Conservation (phyloP, 2,888 invertebrate species). For the Brenthis hecate region DNA sequence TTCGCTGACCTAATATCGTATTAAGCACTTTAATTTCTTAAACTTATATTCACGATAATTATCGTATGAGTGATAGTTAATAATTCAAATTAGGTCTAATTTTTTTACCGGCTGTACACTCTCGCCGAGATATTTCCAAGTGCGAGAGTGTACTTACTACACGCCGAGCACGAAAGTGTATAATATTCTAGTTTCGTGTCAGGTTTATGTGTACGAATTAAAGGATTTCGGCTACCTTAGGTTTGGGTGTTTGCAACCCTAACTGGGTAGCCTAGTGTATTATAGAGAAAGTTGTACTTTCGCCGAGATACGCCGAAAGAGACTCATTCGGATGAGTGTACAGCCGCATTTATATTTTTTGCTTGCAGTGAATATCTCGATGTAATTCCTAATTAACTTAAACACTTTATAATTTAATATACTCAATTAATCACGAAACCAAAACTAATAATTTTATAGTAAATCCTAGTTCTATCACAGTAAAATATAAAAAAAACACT, state of each 20-base stretch:
- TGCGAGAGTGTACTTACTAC: too few relatives aligned
- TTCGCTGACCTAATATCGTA: constrained; percentile 24
- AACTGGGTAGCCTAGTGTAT: too few relatives aligned
- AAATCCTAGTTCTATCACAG: constrained; percentile 80
- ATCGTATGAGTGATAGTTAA: constrained; percentile 2
- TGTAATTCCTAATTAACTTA: constrained; percentile 14
- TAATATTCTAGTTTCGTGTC: too few relatives aligned
- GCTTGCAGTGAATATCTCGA: constrained; percentile 10
- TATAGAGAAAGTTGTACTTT: too few relatives aligned
- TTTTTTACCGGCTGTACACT: constrained; percentile 3
- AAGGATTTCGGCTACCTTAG: too few relatives aligned
- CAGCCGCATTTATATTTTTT: too few relatives aligned
- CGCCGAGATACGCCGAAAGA: too few relatives aligned
- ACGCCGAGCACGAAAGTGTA: too few relatives aligned
- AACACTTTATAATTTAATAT: constrained; percentile 20
- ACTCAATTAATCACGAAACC: constrained; percentile 25
- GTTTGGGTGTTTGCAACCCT: too few relatives aligned
- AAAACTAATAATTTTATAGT: constrained; percentile 39
- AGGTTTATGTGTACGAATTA: too few relatives aligned
- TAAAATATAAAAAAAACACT: constrained; percentile 61
- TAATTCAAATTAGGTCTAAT: constrained; percentile 1
- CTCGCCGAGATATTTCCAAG: too few relatives aligned
- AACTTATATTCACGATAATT: not conserved
- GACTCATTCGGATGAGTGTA: too few relatives aligned
- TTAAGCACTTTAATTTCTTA: constrained; percentile 17